Conservation (phyloP, 2,888 invertebrate species). For the Nowickia ferox region DNA sequence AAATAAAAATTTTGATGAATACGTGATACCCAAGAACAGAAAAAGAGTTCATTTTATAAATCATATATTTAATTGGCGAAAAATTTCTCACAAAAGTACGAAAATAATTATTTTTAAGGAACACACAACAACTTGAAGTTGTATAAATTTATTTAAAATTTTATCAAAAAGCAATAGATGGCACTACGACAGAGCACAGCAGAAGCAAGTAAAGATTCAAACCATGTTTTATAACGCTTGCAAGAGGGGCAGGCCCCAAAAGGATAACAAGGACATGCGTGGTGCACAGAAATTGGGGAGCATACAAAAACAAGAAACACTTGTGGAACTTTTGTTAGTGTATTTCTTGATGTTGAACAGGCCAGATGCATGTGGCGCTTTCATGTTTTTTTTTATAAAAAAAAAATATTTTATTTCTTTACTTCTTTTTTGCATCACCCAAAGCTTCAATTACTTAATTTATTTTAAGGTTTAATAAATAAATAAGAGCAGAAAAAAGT, state of each 20-base stretch:
- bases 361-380: constrained; percentile 57
- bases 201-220: constrained; percentile 56
- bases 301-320: constrained; percentile 32
- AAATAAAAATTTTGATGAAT: constrained; percentile 60
- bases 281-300: constrained; percentile 37
- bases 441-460: constrained; percentile 26
- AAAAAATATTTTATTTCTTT: constrained; percentile 36
- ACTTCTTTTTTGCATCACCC: background rate
- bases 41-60: constrained; percentile 3
- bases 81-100: constrained; percentile 23
- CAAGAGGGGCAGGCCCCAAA: constrained; percentile 65
- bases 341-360: constrained; percentile 47
- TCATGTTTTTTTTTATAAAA: background rate
- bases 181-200: constrained; percentile 24
- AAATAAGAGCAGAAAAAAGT: background rate
- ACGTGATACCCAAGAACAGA: constrained; percentile 45
- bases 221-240: constrained; percentile 47
- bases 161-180: constrained; percentile 54
- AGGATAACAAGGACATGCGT: constrained; percentile 66
- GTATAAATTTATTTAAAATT: background rate
- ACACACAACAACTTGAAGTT: constrained; percentile 37
- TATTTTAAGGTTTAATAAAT: constrained; percentile 14
- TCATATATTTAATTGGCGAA: background rate
- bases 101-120: background rate
- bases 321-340: constrained; percentile 65